Base-by-base conservation (phyloP, 2,888 invertebrate species). In the Mesopsocus fuscifrons region DNA sequence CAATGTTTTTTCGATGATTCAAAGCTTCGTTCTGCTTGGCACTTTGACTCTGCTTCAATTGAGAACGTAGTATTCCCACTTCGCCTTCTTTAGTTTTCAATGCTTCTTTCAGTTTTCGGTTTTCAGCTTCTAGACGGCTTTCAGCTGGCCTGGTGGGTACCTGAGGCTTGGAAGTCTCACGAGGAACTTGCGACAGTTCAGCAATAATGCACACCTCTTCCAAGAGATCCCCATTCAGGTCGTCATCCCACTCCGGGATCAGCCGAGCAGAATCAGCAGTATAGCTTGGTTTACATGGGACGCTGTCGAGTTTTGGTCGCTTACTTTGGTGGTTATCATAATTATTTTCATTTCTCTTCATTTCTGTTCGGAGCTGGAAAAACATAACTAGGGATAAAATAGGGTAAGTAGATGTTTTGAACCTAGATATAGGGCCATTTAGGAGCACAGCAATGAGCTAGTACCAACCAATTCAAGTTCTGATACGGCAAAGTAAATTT, bases 71-170 rank as follows among this genome's bases (percentile, higher is more conserved):
- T 17, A 38, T 38, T 9, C 5, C 16, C 6, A 38, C 38, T 38
- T 38, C 38, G 9, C 38, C 38, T 18, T 38, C 38, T 20, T 38
- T 38, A 3, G 38, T 38, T 38, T 38, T 38, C 8, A 38, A 38
- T 6, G 20, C 21, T 38, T 38, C 38, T 4, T 20, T 38, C 18
- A 38, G 21, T 38, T 20, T 38, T 38, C n/a, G 13, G 5, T 38
- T 38, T 18, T 38, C 38, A 9, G n/a, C 9, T 38, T 38, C 21
- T 5, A 38, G 11, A 38, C 16, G 17, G 17, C 20, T 9, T 33
- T 33, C 3, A 16, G 16, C 9, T 33, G 33, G 9, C 15, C 9
- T 33, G 9, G 9, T 6, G 4, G 3, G 15, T 5, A 16, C 16
- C 6, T 33, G 5, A 17, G 33, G 6, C 11, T 26, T 26, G 8